Evolutionary conservation across 2,888 invertebrate species (phyloP), one percentile per base, ranked within the genome.

Genomic region (Acanthosoma haemorrhoidale): DNA sequence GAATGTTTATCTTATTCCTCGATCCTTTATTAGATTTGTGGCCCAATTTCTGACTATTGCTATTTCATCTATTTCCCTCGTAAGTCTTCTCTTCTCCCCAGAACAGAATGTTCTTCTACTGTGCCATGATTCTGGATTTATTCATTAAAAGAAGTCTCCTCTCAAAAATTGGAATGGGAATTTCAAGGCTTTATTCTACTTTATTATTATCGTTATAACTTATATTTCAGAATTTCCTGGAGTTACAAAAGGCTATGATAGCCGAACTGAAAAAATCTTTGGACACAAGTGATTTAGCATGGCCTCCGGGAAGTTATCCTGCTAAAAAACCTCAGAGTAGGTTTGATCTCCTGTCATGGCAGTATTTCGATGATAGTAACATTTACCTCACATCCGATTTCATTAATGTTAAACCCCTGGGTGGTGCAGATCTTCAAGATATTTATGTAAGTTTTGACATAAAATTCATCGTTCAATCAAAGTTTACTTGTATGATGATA

Each of bases 301-400:
- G 93, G 93, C 93, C 93, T 0, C 80, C 90, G 57, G 93, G 90
- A 69, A 86, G 86, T 74, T 85, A 86, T 71, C 81, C 84, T 34
- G 85, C 85, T 1, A 87, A 85, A 73, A 85, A 84, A 73, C 88
- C 92, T 2, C 83, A 84, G 13, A 88, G 87, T 66, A 84, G 94
- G 76, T 90, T 90, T 82, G 94, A 96, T 81, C 86, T 96, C 73
- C 83, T 92, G 60, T 87, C 87, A 51, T 96, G 95, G 91, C 87
- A 90, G 68, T 88, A 90, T 78, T 90, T 97, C 79, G 96, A 95
- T 78, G 84, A 83, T 73, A 89, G 90, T 16, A 92, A 95, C 79
- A 86, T 91, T 39, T 90, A 90, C 79, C 86, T 91, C 80, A 87
- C 90, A 25, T 89, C 90, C 79, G 92, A 94, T 77, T 89, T 89